phyloP scores from a whole-genome alignment of 2,113 vertebrate genomes.

The Indri indri region DNA sequence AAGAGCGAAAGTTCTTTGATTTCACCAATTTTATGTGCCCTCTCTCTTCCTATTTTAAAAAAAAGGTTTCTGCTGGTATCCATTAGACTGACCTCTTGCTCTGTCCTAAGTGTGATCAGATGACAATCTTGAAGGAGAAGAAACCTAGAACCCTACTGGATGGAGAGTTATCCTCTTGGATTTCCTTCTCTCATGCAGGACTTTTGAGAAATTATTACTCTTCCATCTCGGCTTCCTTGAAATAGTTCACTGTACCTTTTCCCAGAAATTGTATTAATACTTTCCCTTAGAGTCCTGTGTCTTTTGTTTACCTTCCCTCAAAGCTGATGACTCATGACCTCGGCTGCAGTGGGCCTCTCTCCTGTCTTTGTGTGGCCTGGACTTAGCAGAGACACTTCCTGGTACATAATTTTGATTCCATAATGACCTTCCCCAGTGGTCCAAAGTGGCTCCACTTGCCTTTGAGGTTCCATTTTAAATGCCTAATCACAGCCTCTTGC shows the following conservation, averaged over 20 bases:
- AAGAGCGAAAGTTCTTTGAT: background rate
- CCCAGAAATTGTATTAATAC: background rate
- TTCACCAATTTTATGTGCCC: rapidly evolving
- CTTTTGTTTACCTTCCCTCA: background rate
- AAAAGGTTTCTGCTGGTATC: background rate
- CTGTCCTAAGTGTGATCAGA: background rate
- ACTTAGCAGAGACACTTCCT: background rate
- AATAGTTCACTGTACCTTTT: background rate
- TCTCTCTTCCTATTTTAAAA: background rate
- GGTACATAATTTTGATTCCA: background rate
- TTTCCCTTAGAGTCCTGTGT: background rate
- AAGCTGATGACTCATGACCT: background rate
- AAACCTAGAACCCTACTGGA: background rate
- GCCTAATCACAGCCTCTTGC: too few relatives aligned
- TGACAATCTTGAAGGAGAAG: background rate
- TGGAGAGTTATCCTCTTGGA: background rate
- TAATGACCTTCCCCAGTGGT: background rate
- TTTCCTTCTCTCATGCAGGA: background rate
- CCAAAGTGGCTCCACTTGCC: background rate
- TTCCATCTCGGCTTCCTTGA: background rate
- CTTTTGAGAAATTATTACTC: background rate
- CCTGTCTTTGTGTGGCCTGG: background rate
- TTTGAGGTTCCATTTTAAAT: background rate
- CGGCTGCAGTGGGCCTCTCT: background rate
- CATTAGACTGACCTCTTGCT: too few relatives aligned